Base-by-base conservation (phyloP, 2,113 vertebrate genomes). In the Gobiocypris rarus region DNA sequence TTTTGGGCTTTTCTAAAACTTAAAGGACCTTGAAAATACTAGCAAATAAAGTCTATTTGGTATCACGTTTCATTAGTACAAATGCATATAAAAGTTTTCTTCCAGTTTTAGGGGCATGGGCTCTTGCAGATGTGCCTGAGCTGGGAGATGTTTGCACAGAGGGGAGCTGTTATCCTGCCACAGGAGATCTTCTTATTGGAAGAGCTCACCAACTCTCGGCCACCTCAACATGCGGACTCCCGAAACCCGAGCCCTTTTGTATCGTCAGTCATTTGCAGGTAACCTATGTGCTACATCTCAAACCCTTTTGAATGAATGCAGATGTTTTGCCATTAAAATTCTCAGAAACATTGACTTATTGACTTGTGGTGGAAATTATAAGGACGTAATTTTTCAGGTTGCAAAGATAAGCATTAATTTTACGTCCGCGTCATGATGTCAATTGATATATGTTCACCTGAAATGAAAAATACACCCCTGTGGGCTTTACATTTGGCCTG, bases 241-340 rank as follows among this genome's bases (percentile, higher is more conserved):
- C 88, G 9, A 93, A 90, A 26, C 95, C 96, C 0, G 95, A 97
- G 79, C 96, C 96, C 0, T 99, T 97, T 90, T 99, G 98, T 89
- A 99, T 99, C 19, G 97, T 99, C 90, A 99, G 98, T 93, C 97
- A 99, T 90, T 94, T 99, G 84, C 97, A 98, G 97, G 97, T 98
- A 94, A 70, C 15, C 6, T 75, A 26, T 41, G 31, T 69, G 9
- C 17, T 38, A 31, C 65, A 41, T 24, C 9, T 38, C 17, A 41
- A 70, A 75, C 48, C 11, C 11, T 26, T n/a, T n/a, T 58, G 56
- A 26, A 17, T 26, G 19, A 15, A 41, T 43, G 14, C 5, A 22
- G 19, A 14, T 6, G 2, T 58, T 58, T 58, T 38, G 15, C 3
- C 15, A 38, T 69, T 69, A 22, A 69, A 69, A 69, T 17, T 41